A percentile compares a stretch with the other conserved stretches of the same genome.
phyloP scores from a whole-genome alignment of 64 coral and sea anemone species.

The Pocillopora verrucosa region DNA sequence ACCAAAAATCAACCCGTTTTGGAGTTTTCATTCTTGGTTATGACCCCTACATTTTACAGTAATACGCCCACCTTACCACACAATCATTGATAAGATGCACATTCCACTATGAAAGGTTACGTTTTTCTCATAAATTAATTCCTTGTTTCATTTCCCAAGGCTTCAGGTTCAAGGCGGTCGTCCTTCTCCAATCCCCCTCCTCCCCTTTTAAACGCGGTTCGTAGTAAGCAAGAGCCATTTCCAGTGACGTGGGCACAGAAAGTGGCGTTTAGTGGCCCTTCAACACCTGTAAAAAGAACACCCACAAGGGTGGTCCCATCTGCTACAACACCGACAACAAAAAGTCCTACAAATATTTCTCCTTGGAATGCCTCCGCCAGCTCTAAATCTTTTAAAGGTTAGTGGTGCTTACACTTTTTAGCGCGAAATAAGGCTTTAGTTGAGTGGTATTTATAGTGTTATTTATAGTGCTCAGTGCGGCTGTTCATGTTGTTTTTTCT shows the following conservation, averaged over 20 bases:
- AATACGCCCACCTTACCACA: too few species aligned
- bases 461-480: too few species aligned
- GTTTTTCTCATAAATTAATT: neutral
- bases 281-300: neutral
- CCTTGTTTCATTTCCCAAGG: neutral
- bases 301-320: conserved; percentile 2
- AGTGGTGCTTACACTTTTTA: neutral
- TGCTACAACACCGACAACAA: neutral
- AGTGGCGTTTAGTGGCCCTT: neutral
- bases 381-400: neutral
- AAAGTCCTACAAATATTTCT: neutral
- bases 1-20: too few species aligned
- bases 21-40: too few species aligned
- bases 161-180: conserved; percentile 8
- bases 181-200: conserved; percentile 19
- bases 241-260: conserved; percentile 15
- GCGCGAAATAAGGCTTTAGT: neutral
- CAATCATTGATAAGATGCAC: too few species aligned
- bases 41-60: too few species aligned
- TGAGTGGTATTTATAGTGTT: too few species aligned
- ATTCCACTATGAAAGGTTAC: too few species aligned
- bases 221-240: neutral
- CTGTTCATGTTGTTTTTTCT: too few species aligned
- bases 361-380: conserved; percentile 11
- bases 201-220: conserved; percentile 30